Base-by-base conservation (phyloP, 2,888 invertebrate species). In the Disparrhopalites patrizii region DNA sequence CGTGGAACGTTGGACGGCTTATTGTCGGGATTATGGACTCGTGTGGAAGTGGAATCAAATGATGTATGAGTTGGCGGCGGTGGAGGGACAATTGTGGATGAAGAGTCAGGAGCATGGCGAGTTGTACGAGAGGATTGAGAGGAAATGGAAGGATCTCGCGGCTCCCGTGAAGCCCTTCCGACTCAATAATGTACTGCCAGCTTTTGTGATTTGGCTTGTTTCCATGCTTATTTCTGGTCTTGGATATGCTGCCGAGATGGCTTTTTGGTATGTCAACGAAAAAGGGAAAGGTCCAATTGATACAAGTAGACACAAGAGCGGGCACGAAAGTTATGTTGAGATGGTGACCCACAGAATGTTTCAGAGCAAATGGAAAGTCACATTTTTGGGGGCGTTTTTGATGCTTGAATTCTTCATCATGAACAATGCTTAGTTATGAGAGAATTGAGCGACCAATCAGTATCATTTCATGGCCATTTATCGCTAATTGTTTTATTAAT, bases 171-270 rank as follows among this genome's bases (percentile, higher is more conserved):
- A 28, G 1, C 40, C 40, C 7, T 57, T 57, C 18, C 7, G 43
- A 13, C 8, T 57, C 1, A 1, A 3, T 1, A 57, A 57, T 57
- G 36, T 57, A 1, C 3, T 13, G 1, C 28, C 27, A 10, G 18
- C 28, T 25, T 57, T 57, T 57, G 43, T 5, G 7, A 40, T 57
- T 40, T 38, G 33, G 56, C 7, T 8, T 8, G 20, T 56, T 36
- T 5, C 13, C 2, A 3, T 56, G 3, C n/a, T 30, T n/a, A 18
- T 55, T 55, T 54, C 54, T 7, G 40, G 40, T 4, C 3, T 18
- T 40, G 40, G 4, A 10, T 40, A 18, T 40, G 3, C 13, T n/a
- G n/a, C 13, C 18, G 40, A 18, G 40, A 40, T 15, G 5, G 5
- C 13, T 40, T 7, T 40, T 40, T 40, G n/a, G n/a, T n/a, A n/a